phyloP scores from a whole-genome alignment of 2,113 vertebrate genomes.

The Lepisosteus oculatus region DNA sequence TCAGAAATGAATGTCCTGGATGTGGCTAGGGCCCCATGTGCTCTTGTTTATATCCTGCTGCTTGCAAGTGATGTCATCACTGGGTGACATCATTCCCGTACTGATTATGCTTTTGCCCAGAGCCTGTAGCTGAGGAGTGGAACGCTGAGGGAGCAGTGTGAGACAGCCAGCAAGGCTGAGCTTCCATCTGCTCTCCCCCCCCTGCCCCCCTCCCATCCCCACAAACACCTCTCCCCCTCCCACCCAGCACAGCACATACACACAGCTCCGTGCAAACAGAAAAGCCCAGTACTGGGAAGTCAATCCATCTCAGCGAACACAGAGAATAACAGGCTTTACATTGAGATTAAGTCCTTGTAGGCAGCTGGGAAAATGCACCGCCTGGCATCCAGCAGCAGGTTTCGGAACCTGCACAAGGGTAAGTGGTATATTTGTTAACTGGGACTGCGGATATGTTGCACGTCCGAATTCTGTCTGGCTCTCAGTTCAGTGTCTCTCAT shows the following conservation, averaged over 20 bases:
- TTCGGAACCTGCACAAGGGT: background rate
- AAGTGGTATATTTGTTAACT: background rate
- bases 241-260: background rate
- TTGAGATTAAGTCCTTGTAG: background rate
- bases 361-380: background rate
- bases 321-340: background rate
- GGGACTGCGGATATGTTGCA: too few species aligned
- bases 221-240: background rate
- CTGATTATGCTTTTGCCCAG: background rate
- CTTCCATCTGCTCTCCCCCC: conserved; percentile 14
- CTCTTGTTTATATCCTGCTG: background rate
- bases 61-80: conserved; percentile 10
- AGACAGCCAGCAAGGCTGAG: background rate
- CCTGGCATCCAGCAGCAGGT: background rate
- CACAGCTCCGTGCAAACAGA: background rate
- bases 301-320: background rate
- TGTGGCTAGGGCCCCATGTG: background rate
- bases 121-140: background rate
- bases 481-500: too few species aligned
- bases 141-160: background rate
- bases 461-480: too few species aligned
- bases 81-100: background rate
- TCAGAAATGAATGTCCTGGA: too few species aligned
- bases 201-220: background rate
- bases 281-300: background rate